Conservation (phyloP, 2,113 vertebrate genomes). For the Noctilio leporinus region DNA sequence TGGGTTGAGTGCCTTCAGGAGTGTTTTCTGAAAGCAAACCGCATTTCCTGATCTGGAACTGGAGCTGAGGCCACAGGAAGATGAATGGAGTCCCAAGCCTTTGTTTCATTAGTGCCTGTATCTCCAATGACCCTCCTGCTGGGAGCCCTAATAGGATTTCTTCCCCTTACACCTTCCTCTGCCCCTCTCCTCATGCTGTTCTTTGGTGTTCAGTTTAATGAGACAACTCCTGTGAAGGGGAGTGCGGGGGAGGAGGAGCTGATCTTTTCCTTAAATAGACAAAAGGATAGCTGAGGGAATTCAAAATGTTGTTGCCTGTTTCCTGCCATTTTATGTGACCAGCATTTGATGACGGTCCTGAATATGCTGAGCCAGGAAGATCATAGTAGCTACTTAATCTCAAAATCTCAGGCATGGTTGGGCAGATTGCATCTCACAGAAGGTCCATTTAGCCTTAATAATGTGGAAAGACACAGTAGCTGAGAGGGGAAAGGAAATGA, state of each 20-base stretch:
- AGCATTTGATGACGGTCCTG: neutral
- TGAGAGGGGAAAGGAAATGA: neutral
- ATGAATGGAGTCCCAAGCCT: slow-evolving; percentile 4
- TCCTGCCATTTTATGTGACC: neutral
- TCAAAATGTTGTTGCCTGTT: neutral
- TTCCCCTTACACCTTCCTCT: slow-evolving; percentile 36
- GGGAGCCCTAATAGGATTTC: slow-evolving; percentile 65
- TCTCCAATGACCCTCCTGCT: slow-evolving; percentile 51
- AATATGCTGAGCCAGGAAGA: neutral
- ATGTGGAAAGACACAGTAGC: neutral
- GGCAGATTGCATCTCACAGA: neutral
- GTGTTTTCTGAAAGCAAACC: neutral
- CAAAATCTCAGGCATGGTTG: neutral
- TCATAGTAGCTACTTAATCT: neutral
- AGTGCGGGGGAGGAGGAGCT: too few relatives aligned
- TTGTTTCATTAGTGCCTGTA: neutral
- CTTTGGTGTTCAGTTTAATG: slow-evolving; percentile 6
- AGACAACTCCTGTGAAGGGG: neutral
- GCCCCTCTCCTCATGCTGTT: slow-evolving; percentile 31
- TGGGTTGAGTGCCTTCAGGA: neutral
- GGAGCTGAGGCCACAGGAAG: neutral
- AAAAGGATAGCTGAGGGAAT: slow-evolving; percentile 35
- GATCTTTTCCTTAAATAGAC: slow-evolving; percentile 26
- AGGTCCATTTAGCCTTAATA: neutral
- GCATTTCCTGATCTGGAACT: neutral